A percentile compares a stretch with the other conserved stretches of the same genome.
Evolutionary conservation across 2,888 invertebrate genomes (phyloP).

Genomic region (Coelopa pilipes): DNA sequence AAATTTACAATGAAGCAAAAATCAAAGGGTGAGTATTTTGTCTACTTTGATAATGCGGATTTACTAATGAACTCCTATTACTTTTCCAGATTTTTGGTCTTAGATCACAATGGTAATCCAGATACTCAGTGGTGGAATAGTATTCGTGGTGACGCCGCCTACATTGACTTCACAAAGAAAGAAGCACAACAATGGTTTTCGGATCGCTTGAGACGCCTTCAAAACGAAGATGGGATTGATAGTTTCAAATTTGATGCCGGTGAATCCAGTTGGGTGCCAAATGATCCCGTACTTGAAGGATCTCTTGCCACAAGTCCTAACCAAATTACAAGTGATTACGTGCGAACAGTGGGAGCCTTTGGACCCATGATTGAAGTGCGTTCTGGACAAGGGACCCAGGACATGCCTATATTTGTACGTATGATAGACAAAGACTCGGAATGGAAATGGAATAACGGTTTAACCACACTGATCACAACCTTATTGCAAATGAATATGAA

Average conservation of each 20-base stretch:
- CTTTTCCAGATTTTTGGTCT: constrained; percentile 55
- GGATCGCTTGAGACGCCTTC: constrained; percentile 68
- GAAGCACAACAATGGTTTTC: constrained; percentile 71
- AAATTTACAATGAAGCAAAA: constrained; percentile 71
- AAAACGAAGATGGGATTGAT: constrained; percentile 74
- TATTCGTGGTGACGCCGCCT: constrained; percentile 66
- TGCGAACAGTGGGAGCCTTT: constrained; percentile 69
- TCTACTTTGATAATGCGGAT: not conserved
- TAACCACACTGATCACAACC: constrained; percentile 75
- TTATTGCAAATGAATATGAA: constrained; percentile 66
- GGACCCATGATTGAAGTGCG: constrained; percentile 76
- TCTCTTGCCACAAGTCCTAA: constrained; percentile 66
- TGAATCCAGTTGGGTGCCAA: constrained; percentile 74
- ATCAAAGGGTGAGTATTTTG: constrained; percentile 67
- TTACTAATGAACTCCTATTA: constrained; percentile 32
- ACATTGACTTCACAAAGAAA: constrained; percentile 77
- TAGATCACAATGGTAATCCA: constrained; percentile 64
- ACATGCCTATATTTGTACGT: constrained; percentile 75
- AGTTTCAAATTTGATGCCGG: constrained; percentile 85
- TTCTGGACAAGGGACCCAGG: constrained; percentile 74
- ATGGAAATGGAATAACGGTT: constrained; percentile 75
- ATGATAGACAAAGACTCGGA: constrained; percentile 79
- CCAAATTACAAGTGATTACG: constrained; percentile 69
- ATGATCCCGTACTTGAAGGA: constrained; percentile 70
- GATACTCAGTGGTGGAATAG: constrained; percentile 69